Evolutionary conservation across 2,113 vertebrate species (phyloP), one percentile per base, ranked within the genome.

Genomic region (Chinchilla lanigera): DNA sequence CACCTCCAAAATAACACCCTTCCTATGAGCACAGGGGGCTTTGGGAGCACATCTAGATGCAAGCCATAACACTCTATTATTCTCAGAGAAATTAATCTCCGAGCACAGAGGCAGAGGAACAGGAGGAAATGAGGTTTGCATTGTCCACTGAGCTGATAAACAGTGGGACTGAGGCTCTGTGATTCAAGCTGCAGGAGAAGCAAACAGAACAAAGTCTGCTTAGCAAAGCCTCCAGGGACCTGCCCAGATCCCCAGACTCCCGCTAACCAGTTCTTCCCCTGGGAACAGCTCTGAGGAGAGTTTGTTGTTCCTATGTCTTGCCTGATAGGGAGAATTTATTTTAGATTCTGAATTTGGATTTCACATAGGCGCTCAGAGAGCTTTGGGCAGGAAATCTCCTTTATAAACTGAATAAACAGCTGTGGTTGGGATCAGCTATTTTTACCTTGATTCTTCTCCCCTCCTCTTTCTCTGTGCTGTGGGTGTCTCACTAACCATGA

Each of bases 341-440:
- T 92, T 63, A 30, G 11, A 78, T 83, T 19, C 52, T 82, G 28
- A 69, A 80, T 86, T 95, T 78, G 33, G 60, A 95, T 86, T 89
- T 91, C 90, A 71, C 50, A 35, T 41, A 84, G 81, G 24, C 85
- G 7, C 13, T 44, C 88, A 58, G 69, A 60, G 85, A 89, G 47
- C 14, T 52, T 13, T 35, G 44, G 54, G 50, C 16, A 28, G 0
- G 38, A 77, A 63, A 50, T 50, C 41, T 56, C 41, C 54, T 92
- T 69, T 77, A 63, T 41, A 87, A 90, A 33, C 8, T 65, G 71
- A 96, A 60, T 52, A 47, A 80, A 89, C 30, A 84, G 94, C 84
- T 65, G 75, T 65, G 35, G 44, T 24, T 63, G 38, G 30, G 8
- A 30, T 54, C 52, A 92, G 71, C 35, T 89, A 26, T 96, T 93